Evolutionary conservation across 2,797 vertebrate genomes (phyloP).

Genomic region (Arrhamphus sclerolepis): DNA sequence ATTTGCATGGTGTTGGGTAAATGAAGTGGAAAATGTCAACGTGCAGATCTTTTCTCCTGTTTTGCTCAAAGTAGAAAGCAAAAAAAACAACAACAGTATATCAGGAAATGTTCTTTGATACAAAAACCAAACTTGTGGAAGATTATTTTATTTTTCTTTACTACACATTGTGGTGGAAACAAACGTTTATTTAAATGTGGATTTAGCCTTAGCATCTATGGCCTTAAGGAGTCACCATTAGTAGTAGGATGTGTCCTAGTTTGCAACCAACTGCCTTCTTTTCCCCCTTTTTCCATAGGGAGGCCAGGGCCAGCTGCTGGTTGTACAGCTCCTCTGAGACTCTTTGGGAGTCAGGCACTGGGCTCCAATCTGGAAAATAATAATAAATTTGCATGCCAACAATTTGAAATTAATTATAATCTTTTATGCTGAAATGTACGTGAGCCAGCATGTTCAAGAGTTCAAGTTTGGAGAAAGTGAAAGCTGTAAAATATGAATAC

Average conservation of each 20-base stretch:
- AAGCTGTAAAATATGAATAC: neutral
- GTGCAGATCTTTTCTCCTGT: too few species aligned
- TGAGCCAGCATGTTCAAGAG: neutral
- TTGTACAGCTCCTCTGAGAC: neutral
- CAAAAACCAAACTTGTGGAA: too few species aligned
- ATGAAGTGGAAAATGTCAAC: too few species aligned
- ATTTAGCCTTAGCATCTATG: neutral
- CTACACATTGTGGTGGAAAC: neutral
- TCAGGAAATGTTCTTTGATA: too few species aligned
- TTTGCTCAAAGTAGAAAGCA: too few species aligned
- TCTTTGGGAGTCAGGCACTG: neutral
- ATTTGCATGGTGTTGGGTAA: too few species aligned
- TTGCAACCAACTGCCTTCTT: constrained; percentile 7
- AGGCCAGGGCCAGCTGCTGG: constrained; percentile 14
- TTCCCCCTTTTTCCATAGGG: neutral
- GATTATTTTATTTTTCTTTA: too few species aligned
- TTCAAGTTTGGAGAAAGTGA: neutral
- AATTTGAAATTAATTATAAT: neutral
- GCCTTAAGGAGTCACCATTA: neutral
- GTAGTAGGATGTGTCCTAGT: constrained; percentile 9
- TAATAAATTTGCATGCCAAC: neutral
- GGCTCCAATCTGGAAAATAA: constrained; percentile 1
- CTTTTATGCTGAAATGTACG: too few species aligned
- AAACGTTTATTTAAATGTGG: neutral
- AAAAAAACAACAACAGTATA: too few species aligned